Evolutionary conservation across 2,113 vertebrate genomes (phyloP), one percentile per base, ranked within the genome.

Genomic region (Acanthochromis polyacanthus): DNA sequence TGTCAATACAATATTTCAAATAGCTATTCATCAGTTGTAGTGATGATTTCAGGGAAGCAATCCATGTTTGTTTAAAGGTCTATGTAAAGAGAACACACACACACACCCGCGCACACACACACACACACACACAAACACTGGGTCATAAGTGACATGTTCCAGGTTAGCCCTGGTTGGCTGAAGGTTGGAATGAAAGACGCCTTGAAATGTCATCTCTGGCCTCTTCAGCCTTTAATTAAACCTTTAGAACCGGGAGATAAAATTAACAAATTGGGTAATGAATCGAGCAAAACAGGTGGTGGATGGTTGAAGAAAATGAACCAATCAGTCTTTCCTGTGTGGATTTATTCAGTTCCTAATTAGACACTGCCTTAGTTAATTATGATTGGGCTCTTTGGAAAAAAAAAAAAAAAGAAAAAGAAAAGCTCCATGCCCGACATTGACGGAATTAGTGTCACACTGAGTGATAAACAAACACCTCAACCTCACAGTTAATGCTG

Each of bases 241-340:
- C 92, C 90, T 89, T 55, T 81, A 91, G 83, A 94, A 92, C 51
- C 32, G 75, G 83, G 88, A 93, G 93, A 94, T 93, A 92, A 93
- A 94, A 94, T 93, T 90, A 95, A 94, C 92, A 94, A 94, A 95
- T 95, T 93, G 91, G 92, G 84, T 94, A 94, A 95, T 95, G 93
- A 93, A 93, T 94, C 76, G 90, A 91, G 91, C 89, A 89, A 93
- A 95, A 94, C 94, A 95, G 94, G 93, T 95, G 94, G 93, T 93
- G 89, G 92, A 92, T 93, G 93, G 94, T 89, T 90, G 89, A 92
- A 82, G 92, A 93, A 95, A 94, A 94, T 92, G 87, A 94, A 95
- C 92, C 93, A 94, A 95, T 95, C 95, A 94, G 91, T 95, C 90
- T 92, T 93, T 91, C 89, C 93, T 93, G 92, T 72, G 84, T 89